These are phyloP conservation scores for Cephus nigrinus DNA, from an alignment of 2,888 invertebrate genomes.

Conservation along the genomic window DNA sequence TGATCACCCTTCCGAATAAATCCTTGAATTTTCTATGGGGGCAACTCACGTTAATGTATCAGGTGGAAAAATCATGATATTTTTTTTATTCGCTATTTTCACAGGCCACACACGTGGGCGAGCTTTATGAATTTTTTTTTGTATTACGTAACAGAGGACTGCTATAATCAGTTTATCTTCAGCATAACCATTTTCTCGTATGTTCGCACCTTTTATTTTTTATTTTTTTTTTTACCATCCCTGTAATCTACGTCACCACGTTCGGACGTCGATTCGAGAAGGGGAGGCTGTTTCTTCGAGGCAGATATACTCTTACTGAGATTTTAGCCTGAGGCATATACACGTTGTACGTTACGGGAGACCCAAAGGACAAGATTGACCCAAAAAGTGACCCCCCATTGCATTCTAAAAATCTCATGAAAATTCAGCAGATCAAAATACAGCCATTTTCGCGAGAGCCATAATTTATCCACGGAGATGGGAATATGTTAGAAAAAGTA, in stretches of 20 bases:
- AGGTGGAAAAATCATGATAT: not conserved
- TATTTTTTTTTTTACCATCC: not conserved
- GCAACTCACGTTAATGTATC: not conserved
- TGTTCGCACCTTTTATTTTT: not conserved
- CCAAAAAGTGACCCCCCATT: no score
- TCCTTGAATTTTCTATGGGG: not conserved
- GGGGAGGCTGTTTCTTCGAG: not conserved
- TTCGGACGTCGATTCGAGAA: not conserved
- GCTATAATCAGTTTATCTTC: not conserved
- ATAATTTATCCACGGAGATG: no score
- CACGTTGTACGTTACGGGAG: no score
- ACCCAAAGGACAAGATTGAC: no score
- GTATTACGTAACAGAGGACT: not conserved
- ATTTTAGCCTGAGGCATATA: not conserved
- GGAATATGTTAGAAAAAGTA: no score
- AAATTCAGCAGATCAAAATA: no score
- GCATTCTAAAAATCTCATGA: no score
- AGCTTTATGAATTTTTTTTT: not conserved
- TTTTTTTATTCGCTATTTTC: not conserved
- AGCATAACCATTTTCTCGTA: not conserved
- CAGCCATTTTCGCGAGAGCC: no score
- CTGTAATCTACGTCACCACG: not conserved
- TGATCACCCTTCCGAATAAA: not conserved
- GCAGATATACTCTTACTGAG: not conserved
- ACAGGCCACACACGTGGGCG: not conserved